phyloP scores from a whole-genome alignment of 92 coral and sea anemone genomes.

The Epizoanthus ramosus region DNA sequence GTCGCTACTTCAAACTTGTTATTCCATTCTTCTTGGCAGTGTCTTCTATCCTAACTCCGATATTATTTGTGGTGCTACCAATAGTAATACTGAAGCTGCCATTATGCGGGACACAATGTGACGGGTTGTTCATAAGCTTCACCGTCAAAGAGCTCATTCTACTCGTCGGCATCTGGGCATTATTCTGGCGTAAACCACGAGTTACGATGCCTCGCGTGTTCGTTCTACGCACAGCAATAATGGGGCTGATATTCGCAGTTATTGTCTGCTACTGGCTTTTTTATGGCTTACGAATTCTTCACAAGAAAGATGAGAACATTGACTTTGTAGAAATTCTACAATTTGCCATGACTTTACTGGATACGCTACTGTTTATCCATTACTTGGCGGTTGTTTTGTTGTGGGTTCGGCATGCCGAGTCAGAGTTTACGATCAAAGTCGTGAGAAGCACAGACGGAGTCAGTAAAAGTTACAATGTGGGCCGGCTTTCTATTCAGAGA shows the following conservation, averaged over 20 bases:
- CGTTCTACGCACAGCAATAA: constrained; percentile 84
- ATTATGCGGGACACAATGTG: constrained; percentile 81
- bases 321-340: constrained; percentile 66
- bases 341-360: constrained; percentile 83
- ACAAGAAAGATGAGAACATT: constrained; percentile 49
- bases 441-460: constrained; percentile 95
- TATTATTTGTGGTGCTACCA: constrained; percentile 88
- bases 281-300: constrained; percentile 83
- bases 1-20: constrained; percentile 80
- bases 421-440: constrained; percentile 91
- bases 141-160: constrained; percentile 89
- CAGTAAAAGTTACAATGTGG: constrained; percentile 84
- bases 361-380: constrained; percentile 85
- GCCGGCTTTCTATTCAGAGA: constrained; percentile 92
- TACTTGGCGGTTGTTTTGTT: constrained; percentile 89
- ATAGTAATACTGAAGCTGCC: constrained; percentile 77
- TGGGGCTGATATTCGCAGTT: constrained; percentile 82
- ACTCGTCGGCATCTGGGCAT: constrained; percentile 93
- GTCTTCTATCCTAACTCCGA: constrained; percentile 82
- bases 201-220: constrained; percentile 88
- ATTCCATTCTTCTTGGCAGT: constrained; percentile 76
- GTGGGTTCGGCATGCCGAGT: constrained; percentile 92
- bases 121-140: constrained; percentile 90
- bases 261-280: constrained; percentile 95
- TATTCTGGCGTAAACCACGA: constrained; percentile 94